These are phyloP conservation scores for Hermaeophaga mercurialis DNA, from an alignment of 2,888 invertebrate species.

Conservation along the genomic window DNA sequence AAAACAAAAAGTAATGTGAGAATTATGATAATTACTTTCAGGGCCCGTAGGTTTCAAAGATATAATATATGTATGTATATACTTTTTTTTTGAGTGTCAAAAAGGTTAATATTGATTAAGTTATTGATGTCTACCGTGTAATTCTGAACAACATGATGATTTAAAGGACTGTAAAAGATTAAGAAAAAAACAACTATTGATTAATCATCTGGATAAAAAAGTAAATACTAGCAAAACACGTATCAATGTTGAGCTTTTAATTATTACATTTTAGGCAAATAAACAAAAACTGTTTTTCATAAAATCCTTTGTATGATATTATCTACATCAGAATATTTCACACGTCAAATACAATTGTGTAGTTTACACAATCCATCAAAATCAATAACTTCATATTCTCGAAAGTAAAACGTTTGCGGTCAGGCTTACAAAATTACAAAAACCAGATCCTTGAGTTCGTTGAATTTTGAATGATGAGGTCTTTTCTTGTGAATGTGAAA, in stretches of 20 bases:
- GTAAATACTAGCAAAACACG: too few species aligned
- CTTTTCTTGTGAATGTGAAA: slow-evolving; percentile 35
- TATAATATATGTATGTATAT: too few species aligned
- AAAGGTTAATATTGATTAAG: not conserved
- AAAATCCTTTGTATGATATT: too few species aligned
- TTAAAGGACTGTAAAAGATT: not conserved
- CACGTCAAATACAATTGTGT: not conserved
- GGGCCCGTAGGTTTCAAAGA: not conserved
- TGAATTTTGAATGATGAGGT: slow-evolving; percentile 32
- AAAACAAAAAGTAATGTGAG: slow-evolving; percentile 23
- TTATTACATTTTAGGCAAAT: too few species aligned
- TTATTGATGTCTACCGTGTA: slow-evolving; percentile 11
- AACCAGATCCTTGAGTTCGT: slow-evolving; percentile 31
- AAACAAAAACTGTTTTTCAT: too few species aligned
- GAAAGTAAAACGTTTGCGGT: slow-evolving; percentile 18
- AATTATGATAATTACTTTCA: slow-evolving; percentile 16
- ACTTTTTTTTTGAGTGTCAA: slow-evolving; percentile 13
- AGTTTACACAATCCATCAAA: slow-evolving; percentile 5
- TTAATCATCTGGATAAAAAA: too few species aligned
- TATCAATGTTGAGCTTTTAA: too few species aligned
- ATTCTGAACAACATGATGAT: slow-evolving; percentile 6
- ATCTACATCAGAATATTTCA: not conserved
- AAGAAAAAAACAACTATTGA: too few species aligned
- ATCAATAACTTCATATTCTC: slow-evolving; percentile 14
- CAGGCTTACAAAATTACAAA: slow-evolving; percentile 14